phyloP scores from a whole-genome alignment of 2,888 invertebrate species.

The Chrysomela aeneicollis region DNA sequence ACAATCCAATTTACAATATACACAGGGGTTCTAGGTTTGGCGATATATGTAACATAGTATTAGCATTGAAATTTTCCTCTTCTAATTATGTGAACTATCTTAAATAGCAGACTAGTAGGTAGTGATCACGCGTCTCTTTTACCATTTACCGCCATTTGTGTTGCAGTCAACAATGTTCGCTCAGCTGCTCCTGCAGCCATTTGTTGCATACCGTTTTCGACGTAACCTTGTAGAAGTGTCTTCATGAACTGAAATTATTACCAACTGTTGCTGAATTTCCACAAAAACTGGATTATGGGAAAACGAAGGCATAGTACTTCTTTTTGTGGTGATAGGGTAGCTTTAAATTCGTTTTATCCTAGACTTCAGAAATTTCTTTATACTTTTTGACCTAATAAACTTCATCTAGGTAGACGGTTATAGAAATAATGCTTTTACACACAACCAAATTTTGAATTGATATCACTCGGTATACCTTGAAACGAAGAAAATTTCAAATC shows the following conservation, averaged over 20 bases:
- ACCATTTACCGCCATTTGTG: conserved; percentile 47
- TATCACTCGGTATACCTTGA: no score
- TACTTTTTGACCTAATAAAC: no score
- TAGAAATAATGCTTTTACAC: no score
- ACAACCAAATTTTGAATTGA: no score
- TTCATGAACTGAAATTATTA: conserved; percentile 74
- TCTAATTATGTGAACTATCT: conserved; percentile 31
- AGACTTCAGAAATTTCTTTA: no score
- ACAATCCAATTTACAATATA: conserved; percentile 40
- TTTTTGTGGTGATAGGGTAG: no score
- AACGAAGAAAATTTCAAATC: no score
- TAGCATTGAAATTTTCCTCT: conserved; percentile 35
- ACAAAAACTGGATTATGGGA: neutral
- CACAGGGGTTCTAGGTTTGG: conserved; percentile 27
- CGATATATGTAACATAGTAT: conserved; percentile 48
- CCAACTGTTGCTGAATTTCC: neutral
- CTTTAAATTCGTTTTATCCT: no score
- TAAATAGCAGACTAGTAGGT: conserved; percentile 38
- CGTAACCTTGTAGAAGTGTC: conserved; percentile 80
- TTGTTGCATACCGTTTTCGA: conserved; percentile 84
- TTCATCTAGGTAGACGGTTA: no score
- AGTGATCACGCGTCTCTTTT: conserved; percentile 48
- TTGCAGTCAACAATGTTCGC: conserved; percentile 68
- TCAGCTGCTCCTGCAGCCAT: conserved; percentile 81
- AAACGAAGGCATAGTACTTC: no score